Conservation (phyloP, 2,113 vertebrate genomes). For the Lophochroa leadbeateri region DNA sequence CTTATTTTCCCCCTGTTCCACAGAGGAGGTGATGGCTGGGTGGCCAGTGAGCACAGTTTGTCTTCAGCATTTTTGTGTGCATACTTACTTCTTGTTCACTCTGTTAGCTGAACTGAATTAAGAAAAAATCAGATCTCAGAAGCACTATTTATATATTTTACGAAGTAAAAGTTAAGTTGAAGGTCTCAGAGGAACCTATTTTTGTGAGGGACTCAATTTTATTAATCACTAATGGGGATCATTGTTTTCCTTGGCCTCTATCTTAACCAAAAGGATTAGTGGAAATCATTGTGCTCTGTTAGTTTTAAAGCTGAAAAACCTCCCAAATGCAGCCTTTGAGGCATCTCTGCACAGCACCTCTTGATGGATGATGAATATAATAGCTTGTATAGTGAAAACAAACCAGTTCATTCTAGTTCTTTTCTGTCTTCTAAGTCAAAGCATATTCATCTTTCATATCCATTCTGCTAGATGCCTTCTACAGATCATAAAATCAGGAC, state of each 20-base stretch:
- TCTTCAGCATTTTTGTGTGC: background rate
- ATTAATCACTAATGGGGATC: background rate
- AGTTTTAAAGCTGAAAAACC: background rate
- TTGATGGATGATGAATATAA: background rate
- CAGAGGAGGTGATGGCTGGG: background rate
- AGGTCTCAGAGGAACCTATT: background rate
- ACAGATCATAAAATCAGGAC: background rate
- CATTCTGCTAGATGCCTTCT: background rate
- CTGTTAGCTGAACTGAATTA: background rate
- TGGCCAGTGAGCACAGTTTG: background rate
- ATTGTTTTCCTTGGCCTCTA: conserved; percentile 13
- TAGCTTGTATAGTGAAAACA: background rate
- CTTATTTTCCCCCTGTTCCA: background rate
- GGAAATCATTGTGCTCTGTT: background rate
- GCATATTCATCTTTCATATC: background rate
- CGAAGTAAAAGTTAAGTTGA: background rate
- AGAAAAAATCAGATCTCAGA: background rate
- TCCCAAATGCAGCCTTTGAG: background rate
- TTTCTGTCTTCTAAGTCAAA: background rate
- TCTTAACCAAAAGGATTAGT: background rate
- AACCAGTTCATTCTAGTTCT: background rate
- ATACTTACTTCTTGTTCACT: background rate
- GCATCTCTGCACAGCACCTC: background rate
- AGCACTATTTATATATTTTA: background rate
- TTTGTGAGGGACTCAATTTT: conserved; percentile 5